Base-by-base conservation (phyloP, 2,888 invertebrate species). In the Hemicrepidius hirtus region DNA sequence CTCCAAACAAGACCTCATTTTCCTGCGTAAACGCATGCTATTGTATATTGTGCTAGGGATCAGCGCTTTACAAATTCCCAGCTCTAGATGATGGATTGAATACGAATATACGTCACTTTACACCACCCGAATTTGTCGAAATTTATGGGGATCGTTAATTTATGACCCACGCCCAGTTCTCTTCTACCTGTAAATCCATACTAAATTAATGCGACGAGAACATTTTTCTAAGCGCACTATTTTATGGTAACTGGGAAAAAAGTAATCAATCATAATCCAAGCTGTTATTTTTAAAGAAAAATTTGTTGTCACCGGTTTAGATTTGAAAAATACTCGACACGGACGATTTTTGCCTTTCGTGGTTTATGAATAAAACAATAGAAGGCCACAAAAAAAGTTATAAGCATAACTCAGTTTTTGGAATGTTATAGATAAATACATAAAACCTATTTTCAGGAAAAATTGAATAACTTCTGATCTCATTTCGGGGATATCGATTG, bases 11-110 rank as follows among this genome's bases (percentile, higher is more conserved):
- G 72, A 64, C 68, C 72, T 72, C 72, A 64, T 72, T 72, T 72
- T 68, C 68, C 68, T 72, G 68, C 73, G 68, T 69, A 73, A 73
- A 73, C 73, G 68, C 69, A 69, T 37, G 69, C 69, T 62, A 69
- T 73, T 69, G 73, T 69, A 65, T 66, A 53, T 68, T 65, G 66
- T 59, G 57, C 60, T 12, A 44, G 65, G 65, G 73, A 59, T 64
- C 64, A 37, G 66, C 46, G 59, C 59, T 66, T 73, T 65, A 73
- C 73, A 73, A 73, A 73, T 73, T 73, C 59, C 57, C 69, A 69
- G 55, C 65, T 73, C 55, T 44, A 55, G 66, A 69, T 73, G 73
- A 73, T 73, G 69, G 73, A 73, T 73, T 59, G 73, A 73, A 73
- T 72, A 72, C 72, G 68, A 72, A 72, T 72, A 72, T 46, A 55